Base-by-base conservation (phyloP, 2,888 invertebrate genomes). In the Zaprionus bogoriensis region DNA sequence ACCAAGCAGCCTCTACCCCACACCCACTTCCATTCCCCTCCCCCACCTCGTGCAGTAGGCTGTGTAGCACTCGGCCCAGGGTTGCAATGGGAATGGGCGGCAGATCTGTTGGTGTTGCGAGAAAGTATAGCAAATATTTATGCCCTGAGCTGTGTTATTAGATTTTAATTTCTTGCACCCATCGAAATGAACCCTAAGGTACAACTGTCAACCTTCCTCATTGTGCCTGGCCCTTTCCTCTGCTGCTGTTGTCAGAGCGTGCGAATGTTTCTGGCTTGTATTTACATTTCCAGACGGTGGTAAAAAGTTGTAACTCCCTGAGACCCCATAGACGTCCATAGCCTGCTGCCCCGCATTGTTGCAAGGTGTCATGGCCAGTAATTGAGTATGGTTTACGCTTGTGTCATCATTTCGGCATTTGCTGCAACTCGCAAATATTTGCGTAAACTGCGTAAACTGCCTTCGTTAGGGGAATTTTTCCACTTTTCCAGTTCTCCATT, bases 131-230 rank as follows among this genome's bases (percentile, higher is more conserved):
- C 83, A 83, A 86, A 82, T 83, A 86, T 83, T 86, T 86, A 81
- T 81, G 82, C 74, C 78, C 51, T 74, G 84, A 81, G 74, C 83
- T 83, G 86, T 81, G 77, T 73, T 86, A 83, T 86, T 83, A 78
- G 84, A 83, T 81, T 83, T 83, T 83, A 83, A 86, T 83, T 83
- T 83, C 83, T 83, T 77, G 77, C 86, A 81, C 83, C 83, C 86
- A 83, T 73, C 68, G 64, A 64, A 75, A 73, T 67, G 71, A 48
- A 82, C 78, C 82, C 78, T 62, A 30, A 60, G 55, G 32, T 32
- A 53, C 9, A 27, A 30, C 45, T 48, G 20, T 22, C 22, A 22
- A 52, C 17, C 38, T 9, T 25, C 10, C 51, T 36, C 32, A 36
- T n/a, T n/a, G n/a, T n/a, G 12, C 12, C 14, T 38, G n/a, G n/a